Conservation (phyloP, 2,888 invertebrate species). For the Acronicta aceris region DNA sequence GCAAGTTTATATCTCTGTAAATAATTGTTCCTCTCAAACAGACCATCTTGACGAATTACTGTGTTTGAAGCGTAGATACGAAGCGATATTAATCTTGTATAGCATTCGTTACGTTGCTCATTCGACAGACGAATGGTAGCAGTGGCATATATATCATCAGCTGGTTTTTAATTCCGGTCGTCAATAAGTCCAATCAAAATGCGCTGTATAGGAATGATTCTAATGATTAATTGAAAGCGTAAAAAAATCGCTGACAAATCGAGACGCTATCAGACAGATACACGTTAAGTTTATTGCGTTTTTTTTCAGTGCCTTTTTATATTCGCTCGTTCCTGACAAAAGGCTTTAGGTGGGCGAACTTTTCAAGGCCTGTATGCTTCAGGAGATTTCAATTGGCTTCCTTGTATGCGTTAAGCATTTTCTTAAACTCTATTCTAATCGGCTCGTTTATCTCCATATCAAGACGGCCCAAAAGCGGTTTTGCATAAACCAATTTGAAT, state of each 20-base stretch:
- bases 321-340: constrained; percentile 71
- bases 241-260: constrained; percentile 84
- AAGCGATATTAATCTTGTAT: constrained; percentile 52
- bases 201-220: constrained; percentile 65
- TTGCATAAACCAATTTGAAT: constrained; percentile 68
- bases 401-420: constrained; percentile 49
- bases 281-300: constrained; percentile 67
- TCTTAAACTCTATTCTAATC: constrained; percentile 50
- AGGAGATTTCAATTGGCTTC: constrained; percentile 68
- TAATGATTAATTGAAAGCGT: constrained; percentile 79
- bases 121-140: constrained; percentile 53
- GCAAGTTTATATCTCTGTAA: constrained; percentile 74
- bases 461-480: constrained; percentile 56
- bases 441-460: constrained; percentile 47
- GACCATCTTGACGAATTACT: constrained; percentile 57
- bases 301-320: constrained; percentile 75
- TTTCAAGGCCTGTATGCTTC: constrained; percentile 85
- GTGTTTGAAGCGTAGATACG: constrained; percentile 45
- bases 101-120: constrained; percentile 50
- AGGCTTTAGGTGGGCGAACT: constrained; percentile 80
- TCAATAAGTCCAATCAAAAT: constrained; percentile 73
- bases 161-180: constrained; percentile 65
- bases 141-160: constrained; percentile 65
- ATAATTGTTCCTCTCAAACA: constrained; percentile 71
- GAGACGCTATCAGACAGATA: constrained; percentile 73